Evolutionary conservation across 1,140 invertebrate genomes (phyloP), one percentile per base, ranked within the genome.

Genomic region (Aradophagus sp.): DNA sequence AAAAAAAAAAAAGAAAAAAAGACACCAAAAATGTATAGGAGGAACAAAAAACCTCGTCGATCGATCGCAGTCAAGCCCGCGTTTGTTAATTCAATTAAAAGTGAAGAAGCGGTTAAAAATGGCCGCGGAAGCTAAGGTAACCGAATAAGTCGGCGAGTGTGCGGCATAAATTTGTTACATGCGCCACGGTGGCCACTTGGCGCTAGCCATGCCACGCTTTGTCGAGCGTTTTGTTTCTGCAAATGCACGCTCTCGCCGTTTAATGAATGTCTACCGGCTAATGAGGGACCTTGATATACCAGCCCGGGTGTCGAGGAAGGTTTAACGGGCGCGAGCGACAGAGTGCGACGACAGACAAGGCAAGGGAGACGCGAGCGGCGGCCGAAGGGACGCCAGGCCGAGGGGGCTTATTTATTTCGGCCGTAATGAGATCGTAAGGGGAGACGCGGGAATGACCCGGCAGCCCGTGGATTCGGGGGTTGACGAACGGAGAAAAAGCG

Each of bases 381-480:
- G 62, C 58, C 63, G 65, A 55, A 66, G 47, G 59, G 66, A 69
- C 62, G 66, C 42, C 42, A 56, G 66, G 42, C 56, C 41, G 50
- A 69, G 20, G 55, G 59, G 66, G 70, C 67, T 74, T 72, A 75
- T 77, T 75, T 77, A 74, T 73, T 74, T 75, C 62, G 68, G 56
- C 62, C 50, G 68, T 77, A 77, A 77, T 76, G 76, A 77, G 76
- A 77, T 73, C 68, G 71, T 72, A 62, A 68, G 70, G 52, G 67
- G 71, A 48, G 47, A 50, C 47, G 56, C 36, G 48, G 59, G 47
- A 75, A 48, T 66, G 76, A 74, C 70, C 69, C 58, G 59, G 65
- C 68, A 61, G 62, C 36, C 55, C 14, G 32, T 1, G 2, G 19
- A 23, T 13, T 12, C 14, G 1, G 15, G 16, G 15, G 19, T 56